phyloP scores from a whole-genome alignment of 2,113 vertebrate species.

The Myodes glareolus region DNA sequence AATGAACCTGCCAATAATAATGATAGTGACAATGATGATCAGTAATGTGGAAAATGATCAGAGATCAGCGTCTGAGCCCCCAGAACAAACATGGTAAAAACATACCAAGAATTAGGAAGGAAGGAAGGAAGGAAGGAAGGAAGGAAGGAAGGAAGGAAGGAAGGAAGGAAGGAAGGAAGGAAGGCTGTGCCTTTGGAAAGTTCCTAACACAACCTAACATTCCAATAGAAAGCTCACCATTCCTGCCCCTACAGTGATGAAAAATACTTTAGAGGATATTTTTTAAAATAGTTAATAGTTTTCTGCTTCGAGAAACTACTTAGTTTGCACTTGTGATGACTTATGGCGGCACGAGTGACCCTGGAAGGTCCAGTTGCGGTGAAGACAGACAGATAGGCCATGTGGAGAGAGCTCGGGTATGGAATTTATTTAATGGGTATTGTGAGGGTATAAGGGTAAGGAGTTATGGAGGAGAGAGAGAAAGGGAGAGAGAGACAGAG shows the following conservation, averaged over 20 bases:
- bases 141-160: no score
- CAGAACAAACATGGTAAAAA: background rate
- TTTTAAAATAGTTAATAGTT: background rate
- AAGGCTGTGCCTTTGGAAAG: background rate
- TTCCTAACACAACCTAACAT: background rate
- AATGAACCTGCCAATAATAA: background rate
- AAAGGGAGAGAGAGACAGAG: no score
- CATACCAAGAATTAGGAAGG: background rate
- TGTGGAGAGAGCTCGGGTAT: no score
- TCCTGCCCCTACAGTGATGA: background rate
- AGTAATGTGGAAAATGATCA: background rate
- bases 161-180: no score
- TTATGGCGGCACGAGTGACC: no score
- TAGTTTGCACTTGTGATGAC: background rate
- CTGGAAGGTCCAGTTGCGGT: no score
- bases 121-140: no score
- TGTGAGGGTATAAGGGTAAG: no score
- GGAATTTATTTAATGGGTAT: no score
- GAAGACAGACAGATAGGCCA: no score
- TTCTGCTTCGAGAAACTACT: slow-evolving; percentile 12
- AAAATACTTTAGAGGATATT: background rate
- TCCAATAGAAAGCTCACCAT: background rate
- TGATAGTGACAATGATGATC: background rate
- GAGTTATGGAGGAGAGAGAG: no score
- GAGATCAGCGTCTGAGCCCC: background rate